phyloP scores from a whole-genome alignment of 2,797 vertebrate genomes.

The Syngnathus acus region DNA sequence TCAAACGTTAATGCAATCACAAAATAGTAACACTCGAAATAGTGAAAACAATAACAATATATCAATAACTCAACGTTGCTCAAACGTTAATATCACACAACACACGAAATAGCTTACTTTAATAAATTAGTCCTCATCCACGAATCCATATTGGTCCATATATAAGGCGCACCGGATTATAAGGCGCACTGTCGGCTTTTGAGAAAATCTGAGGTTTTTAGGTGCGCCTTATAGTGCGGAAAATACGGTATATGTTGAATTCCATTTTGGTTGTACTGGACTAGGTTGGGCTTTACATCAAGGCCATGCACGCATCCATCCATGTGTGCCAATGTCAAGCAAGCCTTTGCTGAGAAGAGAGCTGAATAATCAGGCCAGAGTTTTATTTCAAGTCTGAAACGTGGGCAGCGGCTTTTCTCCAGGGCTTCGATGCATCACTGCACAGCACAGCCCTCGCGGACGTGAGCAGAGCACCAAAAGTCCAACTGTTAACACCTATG shows the following conservation, averaged over 20 bases:
- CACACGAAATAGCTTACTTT: no score
- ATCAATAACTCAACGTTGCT: no score
- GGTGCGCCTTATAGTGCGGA: no score
- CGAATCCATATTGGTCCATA: no score
- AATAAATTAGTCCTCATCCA: no score
- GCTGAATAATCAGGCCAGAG: conserved; percentile 69
- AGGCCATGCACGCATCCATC: conserved; percentile 48
- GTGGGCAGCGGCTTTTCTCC: conserved; percentile 60
- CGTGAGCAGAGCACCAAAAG: conserved; percentile 57
- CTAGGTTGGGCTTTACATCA: conserved; percentile 40
- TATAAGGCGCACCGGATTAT: no score
- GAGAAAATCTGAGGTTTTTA: no score
- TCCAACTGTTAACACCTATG: conserved; percentile 57
- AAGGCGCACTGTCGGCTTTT: no score
- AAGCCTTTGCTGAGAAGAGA: conserved; percentile 30
- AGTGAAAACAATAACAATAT: no score
- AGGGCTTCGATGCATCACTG: conserved; percentile 50
- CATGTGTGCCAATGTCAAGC: conserved; percentile 39
- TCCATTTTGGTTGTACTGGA: conserved; percentile 15
- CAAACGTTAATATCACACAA: no score
- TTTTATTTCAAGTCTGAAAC: conserved; percentile 75
- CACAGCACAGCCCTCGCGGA: conserved; percentile 52
- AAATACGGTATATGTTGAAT: neutral
- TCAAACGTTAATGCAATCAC: no score
- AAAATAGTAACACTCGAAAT: no score